Conservation (phyloP, 2,797 vertebrate species). For the Pempheris klunzingeri region DNA sequence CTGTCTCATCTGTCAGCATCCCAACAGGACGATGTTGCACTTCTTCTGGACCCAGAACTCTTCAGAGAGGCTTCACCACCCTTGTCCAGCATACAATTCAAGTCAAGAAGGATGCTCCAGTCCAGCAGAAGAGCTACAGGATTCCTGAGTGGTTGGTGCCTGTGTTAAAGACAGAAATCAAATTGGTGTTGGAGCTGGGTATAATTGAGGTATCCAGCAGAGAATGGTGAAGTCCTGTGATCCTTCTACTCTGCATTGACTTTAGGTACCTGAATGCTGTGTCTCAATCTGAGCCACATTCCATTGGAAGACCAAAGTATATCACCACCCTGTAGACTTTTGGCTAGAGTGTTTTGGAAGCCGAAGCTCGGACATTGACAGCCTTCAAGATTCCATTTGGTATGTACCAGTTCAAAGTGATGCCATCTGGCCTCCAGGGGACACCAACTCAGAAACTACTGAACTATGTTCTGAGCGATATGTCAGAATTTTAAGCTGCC, state of each 20-base stretch:
- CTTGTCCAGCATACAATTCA: constrained; percentile 1
- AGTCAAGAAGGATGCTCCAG: background rate
- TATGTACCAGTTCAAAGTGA: background rate
- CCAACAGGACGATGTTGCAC: background rate
- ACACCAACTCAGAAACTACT: background rate
- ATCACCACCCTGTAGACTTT: background rate
- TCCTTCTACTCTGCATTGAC: background rate
- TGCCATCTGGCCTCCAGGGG: no score
- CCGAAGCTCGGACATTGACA: background rate
- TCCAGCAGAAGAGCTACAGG: background rate
- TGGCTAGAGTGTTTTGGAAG: background rate
- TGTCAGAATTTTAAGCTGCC: background rate
- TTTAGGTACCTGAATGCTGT: background rate
- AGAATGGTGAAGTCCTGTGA: background rate
- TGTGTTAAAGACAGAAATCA: background rate
- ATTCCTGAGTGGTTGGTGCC: constrained; percentile 10
- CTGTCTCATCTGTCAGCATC: background rate
- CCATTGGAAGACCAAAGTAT: background rate
- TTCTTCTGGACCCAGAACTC: background rate
- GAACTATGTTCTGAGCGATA: constrained; percentile 31
- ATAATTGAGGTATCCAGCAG: background rate
- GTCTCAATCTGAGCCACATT: background rate
- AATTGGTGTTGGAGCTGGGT: background rate
- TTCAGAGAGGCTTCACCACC: background rate
- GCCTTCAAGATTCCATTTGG: constrained; percentile 9